Base-by-base conservation (phyloP, 2,113 vertebrate genomes). In the Alligator sinensis region DNA sequence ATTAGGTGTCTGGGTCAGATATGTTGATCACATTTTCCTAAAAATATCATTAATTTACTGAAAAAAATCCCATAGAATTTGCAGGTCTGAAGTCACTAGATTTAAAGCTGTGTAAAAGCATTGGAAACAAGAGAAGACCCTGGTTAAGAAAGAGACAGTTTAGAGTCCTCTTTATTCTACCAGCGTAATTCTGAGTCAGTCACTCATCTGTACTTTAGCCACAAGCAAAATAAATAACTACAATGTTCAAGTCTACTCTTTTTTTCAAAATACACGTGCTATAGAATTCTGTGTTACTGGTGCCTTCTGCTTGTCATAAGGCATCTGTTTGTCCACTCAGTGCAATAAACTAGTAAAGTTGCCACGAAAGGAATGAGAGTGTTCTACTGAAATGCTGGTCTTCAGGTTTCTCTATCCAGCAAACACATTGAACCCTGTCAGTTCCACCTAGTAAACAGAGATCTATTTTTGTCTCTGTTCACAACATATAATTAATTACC, bases 1-100 rank as follows among this genome's bases (percentile, higher is more conserved):
- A 47, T 47, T 47, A 47, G 47, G 47, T 47, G 47, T 47, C 47
- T 47, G 47, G 7, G 47, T 47, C 47, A 47, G 47, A 47, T 47
- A 47, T 7, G 6, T 47, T 47, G 7, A 47, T 47, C 47, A 47
- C 7, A 47, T 47, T 47, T 47, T 7, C 47, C 47, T 47, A 47
- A 47, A 47, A 47, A 47, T 47, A 47, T 47, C 47, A 34, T 34
- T 72, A 38, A 34, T 34, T 47, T 22, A 74, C 70, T 24, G 34
- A 38, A 47, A 74, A 47, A 74, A 74, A 47, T 47, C 47, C 47
- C 25, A 14, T 24, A 13, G 22, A 74, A 74, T 74, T 47, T 47
- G 12, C 22, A 24, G 34, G 89, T 86, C 55, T 91, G 55, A 76
- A 58, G 61, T 91, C 89, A 86, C 85, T 91, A 86, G 85, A 64